Conservation (phyloP, 2,888 invertebrate species). For the Alitta virens region DNA sequence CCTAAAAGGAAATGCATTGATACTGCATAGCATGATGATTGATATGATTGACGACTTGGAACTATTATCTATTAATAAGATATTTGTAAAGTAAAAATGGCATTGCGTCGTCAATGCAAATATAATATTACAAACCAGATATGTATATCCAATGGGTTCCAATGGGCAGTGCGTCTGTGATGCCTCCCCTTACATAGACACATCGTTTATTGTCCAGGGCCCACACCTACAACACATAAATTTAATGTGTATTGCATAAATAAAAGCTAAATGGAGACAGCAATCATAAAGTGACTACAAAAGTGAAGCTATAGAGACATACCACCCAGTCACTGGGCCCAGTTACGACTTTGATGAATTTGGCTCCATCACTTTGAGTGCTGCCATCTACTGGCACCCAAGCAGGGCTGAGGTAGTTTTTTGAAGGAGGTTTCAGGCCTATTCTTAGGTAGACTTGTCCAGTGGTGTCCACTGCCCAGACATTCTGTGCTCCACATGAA, state of each 20-base stretch:
- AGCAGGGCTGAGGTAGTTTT: conserved; percentile 57
- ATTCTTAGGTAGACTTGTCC: conserved; percentile 60
- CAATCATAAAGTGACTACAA: background rate
- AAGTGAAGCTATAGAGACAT: conserved; percentile 8
- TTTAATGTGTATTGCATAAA: background rate
- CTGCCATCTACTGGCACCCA: conserved; percentile 59
- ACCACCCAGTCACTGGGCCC: conserved; percentile 51
- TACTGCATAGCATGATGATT: too few species aligned
- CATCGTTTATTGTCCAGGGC: conserved; percentile 59
- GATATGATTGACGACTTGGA: too few species aligned
- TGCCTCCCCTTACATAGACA: conserved; percentile 60
- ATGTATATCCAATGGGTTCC: conserved; percentile 62
- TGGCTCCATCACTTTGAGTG: conserved; percentile 37
- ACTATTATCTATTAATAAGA: background rate
- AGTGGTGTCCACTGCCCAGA: conserved; percentile 60
- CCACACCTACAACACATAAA: conserved; percentile 57
- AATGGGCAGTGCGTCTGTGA: conserved; percentile 59
- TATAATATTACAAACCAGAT: conserved; percentile 55
- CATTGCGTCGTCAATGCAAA: too few species aligned
- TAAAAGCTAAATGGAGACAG: background rate
- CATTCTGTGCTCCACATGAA: conserved; percentile 58
- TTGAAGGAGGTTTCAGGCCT: conserved; percentile 57
- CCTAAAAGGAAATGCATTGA: conserved; percentile 44
- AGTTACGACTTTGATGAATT: conserved; percentile 45
- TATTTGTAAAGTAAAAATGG: too few species aligned